Conservation (phyloP, 2,888 invertebrate species). For the Limnephilus auricula region DNA sequence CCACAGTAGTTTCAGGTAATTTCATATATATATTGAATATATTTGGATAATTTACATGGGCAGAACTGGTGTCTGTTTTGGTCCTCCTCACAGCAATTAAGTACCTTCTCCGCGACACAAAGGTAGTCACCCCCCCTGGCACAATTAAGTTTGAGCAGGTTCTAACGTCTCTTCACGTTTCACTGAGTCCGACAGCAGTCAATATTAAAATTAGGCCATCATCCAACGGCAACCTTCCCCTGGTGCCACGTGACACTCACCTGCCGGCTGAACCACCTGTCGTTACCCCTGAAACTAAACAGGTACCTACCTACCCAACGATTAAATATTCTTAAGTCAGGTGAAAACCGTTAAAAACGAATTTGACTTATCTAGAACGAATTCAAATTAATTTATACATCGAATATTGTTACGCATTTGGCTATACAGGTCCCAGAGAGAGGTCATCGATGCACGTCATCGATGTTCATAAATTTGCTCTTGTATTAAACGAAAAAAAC, state of each 20-base stretch:
- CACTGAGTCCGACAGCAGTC: neutral
- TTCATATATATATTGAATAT: no score
- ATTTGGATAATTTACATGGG: no score
- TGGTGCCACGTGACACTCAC: neutral
- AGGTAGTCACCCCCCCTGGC: neutral
- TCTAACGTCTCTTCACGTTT: neutral
- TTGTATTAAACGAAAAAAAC: no score
- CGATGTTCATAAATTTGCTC: no score
- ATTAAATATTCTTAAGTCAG: neutral
- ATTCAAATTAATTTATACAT: neutral
- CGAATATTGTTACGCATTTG: neutral
- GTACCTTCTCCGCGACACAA: neutral
- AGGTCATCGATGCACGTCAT: no score
- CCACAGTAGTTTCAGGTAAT: no score
- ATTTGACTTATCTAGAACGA: neutral
- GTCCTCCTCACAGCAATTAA: neutral
- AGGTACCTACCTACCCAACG: neutral
- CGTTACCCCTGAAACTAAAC: conserved; percentile 3
- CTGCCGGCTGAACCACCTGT: conserved; percentile 11
- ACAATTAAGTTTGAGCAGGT: neutral
- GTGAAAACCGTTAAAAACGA: neutral
- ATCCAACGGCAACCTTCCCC: neutral
- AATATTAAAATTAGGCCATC: conserved; percentile 8
- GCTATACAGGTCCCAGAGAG: no score
- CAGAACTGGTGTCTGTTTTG: neutral